A percentile compares a stretch with the other conserved stretches of the same genome.
These are phyloP conservation scores for Sebastes itinus DNA, from an alignment of 2,797 vertebrate species.

Conservation along the genomic window DNA sequence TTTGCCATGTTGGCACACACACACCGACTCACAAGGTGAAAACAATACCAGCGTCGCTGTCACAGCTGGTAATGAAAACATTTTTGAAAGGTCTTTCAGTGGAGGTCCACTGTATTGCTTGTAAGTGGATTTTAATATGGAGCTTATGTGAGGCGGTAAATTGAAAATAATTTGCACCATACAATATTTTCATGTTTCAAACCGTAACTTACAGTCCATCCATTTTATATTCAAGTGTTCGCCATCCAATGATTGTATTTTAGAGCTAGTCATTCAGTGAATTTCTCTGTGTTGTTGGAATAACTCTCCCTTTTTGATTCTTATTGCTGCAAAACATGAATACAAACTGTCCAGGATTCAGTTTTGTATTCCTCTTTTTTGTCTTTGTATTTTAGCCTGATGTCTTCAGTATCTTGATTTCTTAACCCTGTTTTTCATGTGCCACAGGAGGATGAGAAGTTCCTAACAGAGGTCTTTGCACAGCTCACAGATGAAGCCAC, in stretches of 20 bases:
- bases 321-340: neutral
- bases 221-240: neutral
- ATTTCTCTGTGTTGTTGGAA: neutral
- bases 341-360: neutral
- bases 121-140: neutral
- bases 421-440: constrained; percentile 31
- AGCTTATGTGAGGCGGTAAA: neutral
- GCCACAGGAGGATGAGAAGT: constrained; percentile 95
- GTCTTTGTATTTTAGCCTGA: neutral
- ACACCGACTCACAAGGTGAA: no score
- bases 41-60: no score
- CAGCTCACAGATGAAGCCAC: constrained; percentile 98
- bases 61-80: neutral
- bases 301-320: neutral
- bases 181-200: neutral
- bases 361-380: neutral
- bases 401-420: neutral
- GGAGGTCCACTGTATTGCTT: neutral
- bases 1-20: neutral
- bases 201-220: neutral
- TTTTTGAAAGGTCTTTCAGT: neutral
- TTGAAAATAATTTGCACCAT: neutral
- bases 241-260: neutral
- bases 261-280: neutral
- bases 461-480: constrained; percentile 98